phyloP scores from a whole-genome alignment of 37 sponge, comb jelly and placozoan species.

The Cladorhizidae sp. region DNA sequence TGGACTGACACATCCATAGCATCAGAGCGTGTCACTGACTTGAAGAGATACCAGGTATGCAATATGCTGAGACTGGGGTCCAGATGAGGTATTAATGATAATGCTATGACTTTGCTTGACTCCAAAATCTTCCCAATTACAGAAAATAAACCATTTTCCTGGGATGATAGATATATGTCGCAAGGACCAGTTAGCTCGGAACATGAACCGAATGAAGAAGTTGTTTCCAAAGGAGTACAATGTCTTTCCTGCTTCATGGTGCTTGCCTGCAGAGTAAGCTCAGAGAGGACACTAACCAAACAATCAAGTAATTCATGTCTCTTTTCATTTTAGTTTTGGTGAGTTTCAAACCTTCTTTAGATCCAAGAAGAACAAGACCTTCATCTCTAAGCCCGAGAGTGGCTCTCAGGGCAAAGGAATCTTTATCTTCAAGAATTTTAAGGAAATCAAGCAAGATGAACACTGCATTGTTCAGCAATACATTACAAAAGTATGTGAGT shows the following conservation, averaged over 20 bases:
- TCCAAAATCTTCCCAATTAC: not conserved
- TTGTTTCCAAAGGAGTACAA: slow-evolving; percentile 97
- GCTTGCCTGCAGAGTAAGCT: slow-evolving; percentile 98
- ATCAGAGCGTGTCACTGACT: slow-evolving; percentile 83
- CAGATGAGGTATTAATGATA: not conserved
- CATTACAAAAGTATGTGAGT: slow-evolving; percentile 72
- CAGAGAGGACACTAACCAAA: slow-evolving; percentile 28
- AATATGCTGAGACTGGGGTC: not conserved
- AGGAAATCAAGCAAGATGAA: slow-evolving; percentile 89
- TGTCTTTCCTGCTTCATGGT: slow-evolving; percentile 92
- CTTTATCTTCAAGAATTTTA: slow-evolving; percentile 79
- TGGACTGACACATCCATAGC: slow-evolving; percentile 93
- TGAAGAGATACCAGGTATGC: slow-evolving; percentile 94
- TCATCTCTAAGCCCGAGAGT: slow-evolving; percentile 95
- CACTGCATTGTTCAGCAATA: slow-evolving; percentile 94
- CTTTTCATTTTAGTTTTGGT: slow-evolving; percentile 59
- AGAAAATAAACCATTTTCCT: slow-evolving; percentile 99
- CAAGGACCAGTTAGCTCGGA: slow-evolving; percentile 93
- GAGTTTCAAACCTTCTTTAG: slow-evolving; percentile 88
- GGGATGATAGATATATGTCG: slow-evolving; percentile 99
- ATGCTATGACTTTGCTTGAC: too few species aligned
- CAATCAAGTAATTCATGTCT: not conserved
- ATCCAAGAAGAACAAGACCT: slow-evolving; percentile 87
- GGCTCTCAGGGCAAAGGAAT: slow-evolving; percentile 98
- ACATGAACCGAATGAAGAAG: slow-evolving; percentile 94